A percentile compares a stretch with the other conserved stretches of the same genome.
Conservation (phyloP, 2,113 vertebrate genomes). For the Bucco capensis region DNA sequence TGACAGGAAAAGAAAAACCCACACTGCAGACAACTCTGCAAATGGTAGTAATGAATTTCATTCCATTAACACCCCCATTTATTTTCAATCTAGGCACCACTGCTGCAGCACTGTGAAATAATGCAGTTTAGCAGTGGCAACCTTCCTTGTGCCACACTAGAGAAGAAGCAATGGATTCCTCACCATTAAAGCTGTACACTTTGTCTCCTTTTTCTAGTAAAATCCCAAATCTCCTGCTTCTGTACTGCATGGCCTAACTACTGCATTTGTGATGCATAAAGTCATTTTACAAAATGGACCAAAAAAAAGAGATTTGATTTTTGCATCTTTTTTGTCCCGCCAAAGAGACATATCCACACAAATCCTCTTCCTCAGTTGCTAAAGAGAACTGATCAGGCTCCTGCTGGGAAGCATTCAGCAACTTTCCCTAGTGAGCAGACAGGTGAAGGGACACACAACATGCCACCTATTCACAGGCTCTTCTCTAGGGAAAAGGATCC, state of each 20-base stretch:
- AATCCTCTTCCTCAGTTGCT: not conserved
- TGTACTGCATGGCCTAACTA: not conserved
- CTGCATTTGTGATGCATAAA: not conserved
- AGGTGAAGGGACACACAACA: not conserved
- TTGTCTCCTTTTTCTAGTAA: not conserved
- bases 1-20: not conserved
- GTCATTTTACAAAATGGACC: not conserved
- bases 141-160: not conserved
- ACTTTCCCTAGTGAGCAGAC: not conserved
- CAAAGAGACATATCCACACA: not conserved
- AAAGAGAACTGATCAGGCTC: not conserved
- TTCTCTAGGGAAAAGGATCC: not conserved
- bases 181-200: not conserved
- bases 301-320: rapidly evolving
- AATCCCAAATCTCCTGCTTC: not conserved
- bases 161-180: not conserved
- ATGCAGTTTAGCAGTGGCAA: not conserved
- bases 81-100: not conserved
- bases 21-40: not conserved
- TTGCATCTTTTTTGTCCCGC: not conserved
- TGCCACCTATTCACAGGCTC: not conserved
- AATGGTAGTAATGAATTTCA: not conserved
- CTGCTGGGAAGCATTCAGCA: not conserved
- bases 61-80: not conserved
- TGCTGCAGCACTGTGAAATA: not conserved